These are phyloP conservation scores for Atrichornis clamosus DNA, from an alignment of 2,113 vertebrate genomes.

Conservation along the genomic window DNA sequence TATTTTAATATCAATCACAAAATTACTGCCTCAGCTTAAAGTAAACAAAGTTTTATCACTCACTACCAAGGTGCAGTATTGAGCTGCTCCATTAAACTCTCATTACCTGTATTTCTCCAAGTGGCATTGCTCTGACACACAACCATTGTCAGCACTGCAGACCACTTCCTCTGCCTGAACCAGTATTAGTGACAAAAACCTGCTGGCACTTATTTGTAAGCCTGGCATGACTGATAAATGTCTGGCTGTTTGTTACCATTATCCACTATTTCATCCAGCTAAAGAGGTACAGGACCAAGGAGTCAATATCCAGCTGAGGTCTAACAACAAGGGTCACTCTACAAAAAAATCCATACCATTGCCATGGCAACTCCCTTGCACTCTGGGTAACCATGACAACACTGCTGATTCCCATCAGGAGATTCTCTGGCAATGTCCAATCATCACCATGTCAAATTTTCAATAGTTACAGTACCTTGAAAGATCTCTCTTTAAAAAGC, in stretches of 20 bases:
- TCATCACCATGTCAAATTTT: background rate
- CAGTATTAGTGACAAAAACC: background rate
- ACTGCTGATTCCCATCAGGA: background rate
- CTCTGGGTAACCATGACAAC: slow-evolving; percentile 27
- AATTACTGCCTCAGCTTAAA: background rate
- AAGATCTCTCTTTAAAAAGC: background rate
- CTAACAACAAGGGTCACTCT: background rate
- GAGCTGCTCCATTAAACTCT: background rate
- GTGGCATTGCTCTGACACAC: background rate
- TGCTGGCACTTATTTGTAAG: background rate
- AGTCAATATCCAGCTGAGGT: background rate
- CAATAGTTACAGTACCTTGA: background rate
- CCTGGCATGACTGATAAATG: background rate
- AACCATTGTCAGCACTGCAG: background rate
- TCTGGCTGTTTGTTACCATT: background rate
- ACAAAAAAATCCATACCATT: background rate
- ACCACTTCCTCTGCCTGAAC: background rate
- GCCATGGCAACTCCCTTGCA: background rate
- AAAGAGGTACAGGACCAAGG: background rate
- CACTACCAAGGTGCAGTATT: background rate
- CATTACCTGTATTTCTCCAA: background rate
- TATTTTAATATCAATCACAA: background rate
- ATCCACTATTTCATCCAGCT: background rate
- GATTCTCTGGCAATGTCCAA: background rate
- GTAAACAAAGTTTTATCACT: background rate